Evolutionary conservation across 2,113 vertebrate species (phyloP), one percentile per base, ranked within the genome.

Genomic region (Corapipo altera): DNA sequence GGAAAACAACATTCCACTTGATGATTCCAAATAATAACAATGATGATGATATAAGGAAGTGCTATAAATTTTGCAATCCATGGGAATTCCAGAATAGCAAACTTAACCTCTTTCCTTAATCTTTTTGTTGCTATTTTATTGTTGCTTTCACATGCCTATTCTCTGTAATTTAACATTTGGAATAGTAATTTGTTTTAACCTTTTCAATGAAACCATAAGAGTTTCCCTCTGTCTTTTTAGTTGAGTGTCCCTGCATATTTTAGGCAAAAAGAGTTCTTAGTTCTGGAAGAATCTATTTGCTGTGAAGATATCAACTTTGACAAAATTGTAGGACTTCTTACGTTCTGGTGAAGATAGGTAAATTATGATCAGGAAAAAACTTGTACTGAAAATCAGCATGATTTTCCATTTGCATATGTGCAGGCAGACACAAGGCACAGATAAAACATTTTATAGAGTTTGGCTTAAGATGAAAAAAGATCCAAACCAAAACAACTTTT

Each of bases 391-490:
- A 88, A 80, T 88, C 55, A 52, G 5, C 27, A 33, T 37, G 24
- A 44, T 55, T 94, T 95, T 85, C 64, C 78, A 65, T 85, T 83
- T 54, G 30, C 46, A 21, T 80, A 61, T 71, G 12, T 65, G 48
- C 27, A 51, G 79, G 55, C 55, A 1, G 59, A 76, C 6, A 2
- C 83, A 85, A 80, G n/a, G 35, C 12, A 3, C 13, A 83, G 90
- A 93, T 90, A 88, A 93, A 95, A 87, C 78, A 83, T 88, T 91
- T 97, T 84, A 44, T 46, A 55, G 58, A 80, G 28, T 84, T 94
- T 96, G 92, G 94, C 79, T 86, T 24, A 74, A 81, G 94, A 93
- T 93, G 58, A 91, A 84, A 84, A 92, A 84, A 92, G 59, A 93
- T 70, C 11, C 32, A 86, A 96, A 93, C 72, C 37, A 92, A 95